These are phyloP conservation scores for Dryoscopus gambensis DNA, from an alignment of 2,113 vertebrate genomes.

Conservation along the genomic window DNA sequence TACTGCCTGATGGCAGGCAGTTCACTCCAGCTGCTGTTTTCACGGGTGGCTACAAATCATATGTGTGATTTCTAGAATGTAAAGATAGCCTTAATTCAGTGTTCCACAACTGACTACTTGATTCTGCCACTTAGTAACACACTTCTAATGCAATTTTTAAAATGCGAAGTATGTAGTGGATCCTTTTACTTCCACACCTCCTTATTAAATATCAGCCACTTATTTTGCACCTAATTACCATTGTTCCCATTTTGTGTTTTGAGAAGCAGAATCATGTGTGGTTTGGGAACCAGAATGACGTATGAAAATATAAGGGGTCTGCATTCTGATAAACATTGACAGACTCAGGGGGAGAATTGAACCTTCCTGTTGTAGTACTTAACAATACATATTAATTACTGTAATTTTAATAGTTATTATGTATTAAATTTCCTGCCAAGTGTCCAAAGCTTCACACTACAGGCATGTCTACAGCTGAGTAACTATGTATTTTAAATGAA, in stretches of 20 bases:
- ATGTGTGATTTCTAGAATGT: background rate
- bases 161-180: background rate
- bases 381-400: background rate
- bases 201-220: background rate
- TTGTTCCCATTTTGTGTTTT: background rate
- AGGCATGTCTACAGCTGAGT: background rate
- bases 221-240: background rate
- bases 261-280: background rate
- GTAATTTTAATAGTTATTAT: background rate
- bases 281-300: background rate
- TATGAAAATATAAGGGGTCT: background rate
- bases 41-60: background rate
- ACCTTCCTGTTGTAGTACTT: background rate
- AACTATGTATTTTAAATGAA: background rate
- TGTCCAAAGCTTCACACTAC: background rate
- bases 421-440: background rate
- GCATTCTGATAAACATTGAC: background rate
- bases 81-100: background rate
- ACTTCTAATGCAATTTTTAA: background rate
- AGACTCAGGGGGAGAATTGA: background rate
- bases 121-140: background rate
- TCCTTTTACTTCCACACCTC: background rate
- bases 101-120: background rate
- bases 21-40: background rate
- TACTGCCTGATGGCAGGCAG: background rate